Percentiles rank a stretch among this genome's conserved stretches.
Conservation (phyloP, 2,888 invertebrate genomes). For the Boloria euphrosyne region DNA sequence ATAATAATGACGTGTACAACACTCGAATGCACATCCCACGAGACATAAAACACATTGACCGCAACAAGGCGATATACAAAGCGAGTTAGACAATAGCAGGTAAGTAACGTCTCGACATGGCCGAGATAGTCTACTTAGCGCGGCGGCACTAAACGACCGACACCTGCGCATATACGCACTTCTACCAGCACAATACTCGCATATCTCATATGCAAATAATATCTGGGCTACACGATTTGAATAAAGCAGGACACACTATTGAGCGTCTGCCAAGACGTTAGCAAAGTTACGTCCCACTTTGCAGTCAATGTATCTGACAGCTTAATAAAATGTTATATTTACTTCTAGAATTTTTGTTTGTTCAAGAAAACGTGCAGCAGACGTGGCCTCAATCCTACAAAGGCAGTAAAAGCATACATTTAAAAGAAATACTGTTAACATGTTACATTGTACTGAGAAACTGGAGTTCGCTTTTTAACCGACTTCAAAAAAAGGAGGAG, state of each 20-base stretch:
- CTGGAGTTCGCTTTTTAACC: slow-evolving; percentile 1
- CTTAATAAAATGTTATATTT: slow-evolving; percentile 15
- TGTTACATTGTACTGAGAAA: slow-evolving; percentile 13
- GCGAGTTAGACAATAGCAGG: background rate
- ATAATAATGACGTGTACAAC: too few species aligned
- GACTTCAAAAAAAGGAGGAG: too few species aligned
- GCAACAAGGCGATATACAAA: background rate
- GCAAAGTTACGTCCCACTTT: slow-evolving; percentile 10
- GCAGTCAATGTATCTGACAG: slow-evolving; percentile 23
- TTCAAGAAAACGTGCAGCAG: slow-evolving; percentile 21
- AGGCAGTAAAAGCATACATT: slow-evolving; percentile 25
- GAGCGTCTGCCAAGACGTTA: slow-evolving; percentile 21
- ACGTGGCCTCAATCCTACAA: slow-evolving; percentile 27
- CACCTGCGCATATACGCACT: slow-evolving; percentile 21
- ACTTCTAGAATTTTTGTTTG: slow-evolving; percentile 15
- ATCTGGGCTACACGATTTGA: slow-evolving; percentile 14
- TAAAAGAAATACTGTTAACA: slow-evolving; percentile 29
- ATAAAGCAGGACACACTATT: slow-evolving; percentile 19
- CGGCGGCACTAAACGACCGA: background rate
- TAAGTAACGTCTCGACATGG: background rate
- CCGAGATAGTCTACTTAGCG: slow-evolving; percentile 6
- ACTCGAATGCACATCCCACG: background rate
- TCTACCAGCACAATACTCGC: slow-evolving; percentile 3
- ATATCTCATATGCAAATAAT: slow-evolving; percentile 30
- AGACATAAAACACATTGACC: background rate